Conservation (phyloP, 1,140 invertebrate genomes). For the Drosophila punjabiensis region DNA sequence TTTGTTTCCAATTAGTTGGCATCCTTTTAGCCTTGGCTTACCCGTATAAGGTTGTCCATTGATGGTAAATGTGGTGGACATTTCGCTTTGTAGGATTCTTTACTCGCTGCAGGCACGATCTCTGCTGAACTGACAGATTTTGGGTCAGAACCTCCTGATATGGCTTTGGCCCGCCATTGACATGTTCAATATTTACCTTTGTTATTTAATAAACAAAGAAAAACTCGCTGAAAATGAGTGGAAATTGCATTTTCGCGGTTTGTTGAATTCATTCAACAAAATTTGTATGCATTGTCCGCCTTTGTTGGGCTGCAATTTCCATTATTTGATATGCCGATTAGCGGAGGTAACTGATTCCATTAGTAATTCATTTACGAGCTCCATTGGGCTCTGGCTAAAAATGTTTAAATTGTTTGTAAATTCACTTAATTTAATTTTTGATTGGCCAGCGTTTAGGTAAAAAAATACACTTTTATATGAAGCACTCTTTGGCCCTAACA, state of each 20-base stretch:
- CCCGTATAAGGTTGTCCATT: slow-evolving; percentile 84
- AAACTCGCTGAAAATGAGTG: slow-evolving; percentile 6
- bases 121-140: slow-evolving; percentile 12
- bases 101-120: not conserved
- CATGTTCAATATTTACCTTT: slow-evolving; percentile 27
- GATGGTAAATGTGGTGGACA: slow-evolving; percentile 85
- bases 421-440: not conserved
- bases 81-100: not conserved
- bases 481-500: slow-evolving; percentile 22
- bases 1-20: not conserved
- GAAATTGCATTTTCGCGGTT: slow-evolving; percentile 31
- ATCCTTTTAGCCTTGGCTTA: slow-evolving; percentile 37
- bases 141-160: slow-evolving; percentile 7
- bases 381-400: not conserved
- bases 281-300: slow-evolving; percentile 3
- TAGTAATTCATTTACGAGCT: slow-evolving; percentile 7
- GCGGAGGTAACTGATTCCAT: slow-evolving; percentile 24
- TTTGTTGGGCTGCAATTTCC: slow-evolving; percentile 27
- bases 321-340: slow-evolving; percentile 40
- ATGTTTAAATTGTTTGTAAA: not conserved
- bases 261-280: slow-evolving; percentile 15
- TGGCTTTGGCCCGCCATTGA: not conserved
- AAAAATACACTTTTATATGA: slow-evolving; percentile 5
- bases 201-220: slow-evolving; percentile 22
- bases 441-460: slow-evolving; percentile 1